Conservation (phyloP, 2,113 vertebrate genomes). For the Lipotes vexillifer region DNA sequence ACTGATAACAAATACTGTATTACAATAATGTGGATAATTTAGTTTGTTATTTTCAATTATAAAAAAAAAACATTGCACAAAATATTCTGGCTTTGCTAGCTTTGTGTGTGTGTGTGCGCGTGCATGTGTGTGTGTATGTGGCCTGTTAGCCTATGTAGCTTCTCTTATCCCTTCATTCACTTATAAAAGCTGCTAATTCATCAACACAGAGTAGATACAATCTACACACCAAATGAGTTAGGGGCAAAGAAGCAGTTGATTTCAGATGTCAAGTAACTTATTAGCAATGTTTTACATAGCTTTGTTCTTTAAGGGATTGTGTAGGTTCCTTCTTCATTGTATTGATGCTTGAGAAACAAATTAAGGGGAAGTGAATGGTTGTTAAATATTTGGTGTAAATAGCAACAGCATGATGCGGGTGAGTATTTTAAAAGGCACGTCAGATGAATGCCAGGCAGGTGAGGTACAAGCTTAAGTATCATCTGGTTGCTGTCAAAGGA, state of each 20-base stretch:
- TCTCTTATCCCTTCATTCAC: slow-evolving; percentile 43
- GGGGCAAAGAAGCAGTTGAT: neutral
- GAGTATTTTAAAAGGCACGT: neutral
- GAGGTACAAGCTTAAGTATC: rapidly evolving
- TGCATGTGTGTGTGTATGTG: neutral
- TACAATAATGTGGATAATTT: slow-evolving; percentile 54
- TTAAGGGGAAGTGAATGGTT: neutral
- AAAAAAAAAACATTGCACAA: neutral
- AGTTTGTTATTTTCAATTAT: slow-evolving; percentile 58
- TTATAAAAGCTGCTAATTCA: slow-evolving; percentile 60
- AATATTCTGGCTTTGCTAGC: neutral
- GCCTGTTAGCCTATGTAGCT: slow-evolving; percentile 45
- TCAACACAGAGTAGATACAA: slow-evolving; percentile 57
- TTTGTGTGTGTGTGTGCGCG: neutral
- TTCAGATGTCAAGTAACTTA: slow-evolving; percentile 63
- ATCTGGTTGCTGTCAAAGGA: neutral
- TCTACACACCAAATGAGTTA: slow-evolving; percentile 23
- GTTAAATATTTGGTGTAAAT: neutral
- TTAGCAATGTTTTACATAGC: slow-evolving; percentile 42
- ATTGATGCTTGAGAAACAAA: slow-evolving; percentile 34
- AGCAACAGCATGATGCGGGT: neutral
- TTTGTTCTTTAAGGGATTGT: slow-evolving; percentile 33
- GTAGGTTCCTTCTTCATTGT: slow-evolving; percentile 50
- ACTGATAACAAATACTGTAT: slow-evolving; percentile 48
- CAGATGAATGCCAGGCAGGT: neutral